phyloP scores from a whole-genome alignment of 2,797 vertebrate species.

The Alauda arvensis region DNA sequence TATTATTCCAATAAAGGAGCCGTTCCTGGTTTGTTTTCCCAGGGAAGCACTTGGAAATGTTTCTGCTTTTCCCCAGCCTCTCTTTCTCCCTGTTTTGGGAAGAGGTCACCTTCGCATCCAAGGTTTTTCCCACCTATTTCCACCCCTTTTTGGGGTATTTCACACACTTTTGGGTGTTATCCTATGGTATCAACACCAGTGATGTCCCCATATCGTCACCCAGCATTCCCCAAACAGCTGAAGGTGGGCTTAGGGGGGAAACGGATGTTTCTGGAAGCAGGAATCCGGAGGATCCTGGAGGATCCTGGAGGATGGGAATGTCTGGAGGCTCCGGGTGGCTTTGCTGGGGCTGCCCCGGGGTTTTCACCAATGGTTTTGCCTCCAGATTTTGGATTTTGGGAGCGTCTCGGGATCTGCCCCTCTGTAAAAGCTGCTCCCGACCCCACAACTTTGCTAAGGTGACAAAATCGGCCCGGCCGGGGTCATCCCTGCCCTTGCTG shows the following conservation, averaged over 20 bases:
- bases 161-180: neutral
- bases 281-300: accelerated
- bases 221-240: neutral
- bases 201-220: neutral
- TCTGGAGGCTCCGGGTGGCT: neutral
- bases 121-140: neutral
- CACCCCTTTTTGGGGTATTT: neutral
- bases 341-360: neutral
- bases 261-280: neutral
- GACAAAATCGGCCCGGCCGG: neutral
- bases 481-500: neutral
- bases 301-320: neutral
- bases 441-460: accelerated
- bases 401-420: accelerated
- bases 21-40: neutral
- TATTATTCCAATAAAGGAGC: slow-evolving; percentile 54
- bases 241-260: no score
- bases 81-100: neutral
- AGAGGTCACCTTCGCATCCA: neutral
- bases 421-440: accelerated
- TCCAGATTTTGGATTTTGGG: neutral
- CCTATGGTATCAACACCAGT: neutral
- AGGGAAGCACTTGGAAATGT: neutral
- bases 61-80: neutral
- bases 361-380: neutral